Base-by-base conservation (phyloP, 2,888 invertebrate species). In the Hydropsyche betteni region DNA sequence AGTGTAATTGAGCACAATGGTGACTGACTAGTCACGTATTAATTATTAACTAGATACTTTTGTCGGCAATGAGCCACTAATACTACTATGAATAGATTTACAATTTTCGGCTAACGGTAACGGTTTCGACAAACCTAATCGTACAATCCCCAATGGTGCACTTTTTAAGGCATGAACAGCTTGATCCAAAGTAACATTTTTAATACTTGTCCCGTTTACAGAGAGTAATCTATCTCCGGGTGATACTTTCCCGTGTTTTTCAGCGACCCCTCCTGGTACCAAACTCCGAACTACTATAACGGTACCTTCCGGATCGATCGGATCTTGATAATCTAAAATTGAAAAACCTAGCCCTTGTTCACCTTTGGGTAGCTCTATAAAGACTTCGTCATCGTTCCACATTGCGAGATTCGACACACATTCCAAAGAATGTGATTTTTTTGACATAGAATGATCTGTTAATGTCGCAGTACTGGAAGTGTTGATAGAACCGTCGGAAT, bases 321-420 rank as follows among this genome's bases (percentile, higher is more conserved):
- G 99, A 87, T 99, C 99, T 90, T 97, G 97, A 86, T 97, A 97
- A 86, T 97, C 99, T 80, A 99, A 90, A 82, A 99, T 97, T 80
- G 98, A 98, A 89, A 99, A 99, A 79, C 99, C 99, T 78, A 99
- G 91, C 72, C 99, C 99, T 82, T 95, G 91, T 83, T 98, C 97
- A 80, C 95, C 96, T 88, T 99, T 99, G 76, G 92, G 89, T 79
- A 99, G 90, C 84, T 96, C 93, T 79, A 99, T 93, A 81, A 94
- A 92, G 81, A 97, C 95, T 78, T 98, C 93, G 82, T 96, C 96
- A 79, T 94, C 94, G 82, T 94, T 95, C 99, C 99, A 99, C 92
- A 98, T 94, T 55, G 98, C 98, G 81, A 99, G 86, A 10, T 97
- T 97, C 2, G 97, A 96, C 68, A 98, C 90, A 80, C 96, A 97